Evolutionary conservation across 2,888 invertebrate genomes (phyloP).

Genomic region (Rotaria magnacalcarata): DNA sequence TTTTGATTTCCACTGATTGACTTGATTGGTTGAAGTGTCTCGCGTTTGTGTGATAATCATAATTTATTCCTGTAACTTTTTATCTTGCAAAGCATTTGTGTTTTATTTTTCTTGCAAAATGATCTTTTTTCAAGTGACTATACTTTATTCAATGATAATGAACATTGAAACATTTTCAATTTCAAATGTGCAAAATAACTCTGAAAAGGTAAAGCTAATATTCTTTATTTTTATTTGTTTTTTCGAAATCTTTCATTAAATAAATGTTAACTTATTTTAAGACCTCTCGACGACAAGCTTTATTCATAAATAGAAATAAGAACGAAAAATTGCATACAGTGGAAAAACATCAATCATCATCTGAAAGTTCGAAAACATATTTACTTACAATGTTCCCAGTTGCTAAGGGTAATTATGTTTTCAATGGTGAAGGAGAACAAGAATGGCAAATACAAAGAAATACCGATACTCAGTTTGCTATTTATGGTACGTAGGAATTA

Average conservation of each 20-base stretch:
- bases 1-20: neutral
- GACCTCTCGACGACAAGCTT: neutral
- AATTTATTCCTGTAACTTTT: neutral
- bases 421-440: neutral
- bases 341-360: neutral
- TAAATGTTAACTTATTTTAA: neutral
- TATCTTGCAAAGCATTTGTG: neutral
- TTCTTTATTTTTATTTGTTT: neutral
- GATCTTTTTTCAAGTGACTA: neutral
- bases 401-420: neutral
- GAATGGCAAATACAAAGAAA: slow-evolving; percentile 29
- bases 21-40: neutral
- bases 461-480: neutral
- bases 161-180: neutral
- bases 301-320: neutral
- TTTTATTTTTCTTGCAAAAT: neutral
- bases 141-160: neutral
- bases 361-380: neutral
- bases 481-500: neutral
- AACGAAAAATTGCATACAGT: neutral
- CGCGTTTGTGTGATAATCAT: slow-evolving; percentile 1
- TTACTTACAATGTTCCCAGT: neutral
- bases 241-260: neutral
- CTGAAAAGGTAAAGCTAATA: neutral
- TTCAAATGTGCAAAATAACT: neutral